Evolutionary conservation across 2,113 vertebrate species (phyloP).

Genomic region (Stigmatopora argus): DNA sequence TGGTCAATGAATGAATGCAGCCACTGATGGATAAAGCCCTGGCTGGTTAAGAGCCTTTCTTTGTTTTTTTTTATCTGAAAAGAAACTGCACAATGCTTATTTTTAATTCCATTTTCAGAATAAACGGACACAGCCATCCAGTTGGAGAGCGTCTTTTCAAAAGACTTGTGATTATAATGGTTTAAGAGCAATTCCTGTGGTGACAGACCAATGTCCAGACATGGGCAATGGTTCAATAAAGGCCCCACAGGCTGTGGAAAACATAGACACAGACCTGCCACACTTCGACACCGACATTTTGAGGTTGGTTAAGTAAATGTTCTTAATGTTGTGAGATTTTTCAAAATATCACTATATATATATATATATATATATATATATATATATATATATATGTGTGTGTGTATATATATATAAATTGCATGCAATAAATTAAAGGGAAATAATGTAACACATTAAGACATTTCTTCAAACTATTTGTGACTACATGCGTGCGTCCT

Average conservation of each 20-base stretch:
- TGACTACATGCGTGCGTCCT: too few species aligned
- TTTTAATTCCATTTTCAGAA: not conserved
- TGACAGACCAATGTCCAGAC: constrained; percentile 55
- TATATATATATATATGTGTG: too few species aligned
- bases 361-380: too few species aligned
- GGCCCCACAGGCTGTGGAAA: constrained; percentile 60
- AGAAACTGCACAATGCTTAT: not conserved
- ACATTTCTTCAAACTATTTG: too few species aligned
- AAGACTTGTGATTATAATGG: constrained; percentile 11
- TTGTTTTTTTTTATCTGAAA: not conserved
- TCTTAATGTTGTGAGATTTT: not conserved
- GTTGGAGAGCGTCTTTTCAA: not conserved
- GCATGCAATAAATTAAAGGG: too few species aligned
- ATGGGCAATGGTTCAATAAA: constrained; percentile 79
- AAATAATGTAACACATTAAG: too few species aligned
- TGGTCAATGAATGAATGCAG: too few species aligned
- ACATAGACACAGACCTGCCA: constrained; percentile 41
- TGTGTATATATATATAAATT: too few species aligned
- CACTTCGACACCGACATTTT: constrained; percentile 57
- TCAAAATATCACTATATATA: not conserved
- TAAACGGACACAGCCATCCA: not conserved
- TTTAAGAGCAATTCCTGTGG: constrained; percentile 60
- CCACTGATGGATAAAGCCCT: too few species aligned
- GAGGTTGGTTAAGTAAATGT: constrained; percentile 32
- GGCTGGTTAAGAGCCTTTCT: not conserved